phyloP scores from a whole-genome alignment of 2,797 vertebrate species.

The Paratrypauchen microcephalus region DNA sequence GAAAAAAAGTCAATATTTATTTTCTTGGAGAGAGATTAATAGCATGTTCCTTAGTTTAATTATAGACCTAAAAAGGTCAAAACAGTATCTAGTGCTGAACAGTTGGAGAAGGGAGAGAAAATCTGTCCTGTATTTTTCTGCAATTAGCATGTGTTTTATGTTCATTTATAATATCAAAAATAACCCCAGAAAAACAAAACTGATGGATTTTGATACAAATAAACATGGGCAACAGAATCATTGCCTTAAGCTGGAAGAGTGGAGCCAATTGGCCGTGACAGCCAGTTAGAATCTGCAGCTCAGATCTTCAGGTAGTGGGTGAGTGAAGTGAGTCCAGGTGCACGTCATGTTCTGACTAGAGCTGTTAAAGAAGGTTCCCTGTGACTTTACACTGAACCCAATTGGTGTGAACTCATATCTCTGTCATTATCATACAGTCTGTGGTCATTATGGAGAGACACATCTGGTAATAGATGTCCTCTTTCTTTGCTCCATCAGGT shows the following conservation, averaged over 20 bases:
- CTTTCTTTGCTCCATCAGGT: conserved; percentile 67
- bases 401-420: conserved; percentile 7
- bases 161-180: conserved; percentile 1
- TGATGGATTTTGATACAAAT: neutral
- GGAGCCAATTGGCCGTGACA: neutral
- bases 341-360: neutral
- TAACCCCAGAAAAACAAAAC: neutral
- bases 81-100: neutral
- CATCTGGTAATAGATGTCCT: conserved; percentile 1
- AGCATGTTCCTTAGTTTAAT: neutral
- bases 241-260: neutral
- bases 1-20: neutral
- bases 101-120: neutral
- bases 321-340: conserved; percentile 5
- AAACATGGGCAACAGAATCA: neutral
- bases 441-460: neutral
- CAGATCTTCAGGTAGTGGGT: neutral
- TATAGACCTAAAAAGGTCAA: neutral
- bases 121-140: neutral
- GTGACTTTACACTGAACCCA: neutral
- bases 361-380: conserved; percentile 2
- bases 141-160: neutral
- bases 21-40: neutral
- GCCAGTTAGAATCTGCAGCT: neutral
- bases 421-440: neutral